Base-by-base conservation (phyloP, 2,797 vertebrate genomes). In the Gephyroberyx darwinii region DNA sequence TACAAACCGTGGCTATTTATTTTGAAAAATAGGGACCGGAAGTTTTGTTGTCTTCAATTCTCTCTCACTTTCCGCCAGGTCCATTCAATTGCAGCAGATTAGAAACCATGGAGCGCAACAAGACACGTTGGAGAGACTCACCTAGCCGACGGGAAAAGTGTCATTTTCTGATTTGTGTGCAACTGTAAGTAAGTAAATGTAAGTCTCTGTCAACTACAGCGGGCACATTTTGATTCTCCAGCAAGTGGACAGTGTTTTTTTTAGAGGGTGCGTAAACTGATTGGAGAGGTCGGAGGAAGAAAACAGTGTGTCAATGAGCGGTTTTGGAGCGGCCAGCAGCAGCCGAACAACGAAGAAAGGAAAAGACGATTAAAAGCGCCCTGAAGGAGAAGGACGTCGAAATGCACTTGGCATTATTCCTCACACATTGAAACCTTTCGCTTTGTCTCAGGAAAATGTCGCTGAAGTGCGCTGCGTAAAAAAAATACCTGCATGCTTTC, bases 101-200 rank as follows among this genome's bases (percentile, higher is more conserved):
- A 80, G 75, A 83, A 74, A 86, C 57, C 87, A 90, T 90, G 90
- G 86, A 90, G 89, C 89, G 85, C 87, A 88, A 86, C 85, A 88
- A 85, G 83, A 87, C 85, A 70, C 85, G 76, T 52, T 14, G 88
- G 86, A 86, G 85, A 77, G 66, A 61, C 50, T 73, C 81, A 65
- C 22, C 64, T 5, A 74, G 77, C 74, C 65, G 69, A 73, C 67
- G 54, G 77, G 74, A 68, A 10, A 57, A 76, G 80, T 20, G 63
- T 41, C 83, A 78, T 62, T 61, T 60, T 71, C 57, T 68, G 26
- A 51, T 74, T 64, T 55, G 63, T 63, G 20, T 82, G 26, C 26
- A 26, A 26, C 26, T 2, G 26, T 26, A 26, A 26, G 26, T 26
- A 26, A 26, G 26, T 26, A 26, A 26, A 26, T 26, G 3, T 81